phyloP scores from a whole-genome alignment of 23 tunicate species.

The Diplosoma virens region DNA sequence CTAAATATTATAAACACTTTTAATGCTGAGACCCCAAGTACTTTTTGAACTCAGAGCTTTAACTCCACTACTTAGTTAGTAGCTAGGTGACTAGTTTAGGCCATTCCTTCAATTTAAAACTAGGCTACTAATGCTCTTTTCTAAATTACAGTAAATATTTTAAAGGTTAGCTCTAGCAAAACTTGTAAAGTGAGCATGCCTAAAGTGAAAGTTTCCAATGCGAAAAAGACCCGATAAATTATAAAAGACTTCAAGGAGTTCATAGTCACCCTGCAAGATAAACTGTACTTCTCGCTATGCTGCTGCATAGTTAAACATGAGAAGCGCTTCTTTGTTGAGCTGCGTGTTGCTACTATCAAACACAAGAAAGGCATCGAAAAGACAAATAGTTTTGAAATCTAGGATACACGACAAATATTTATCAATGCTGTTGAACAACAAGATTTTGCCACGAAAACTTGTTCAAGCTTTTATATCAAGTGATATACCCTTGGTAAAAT shows the following conservation, averaged over 20 bases:
- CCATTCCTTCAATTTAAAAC: neutral
- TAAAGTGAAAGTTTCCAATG: constrained; percentile 25
- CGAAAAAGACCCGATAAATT: constrained; percentile 4
- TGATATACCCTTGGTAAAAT: constrained; percentile 26
- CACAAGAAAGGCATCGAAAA: constrained; percentile 25
- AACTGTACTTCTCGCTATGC: constrained; percentile 20
- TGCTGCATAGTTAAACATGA: constrained; percentile 26
- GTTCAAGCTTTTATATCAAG: constrained; percentile 35
- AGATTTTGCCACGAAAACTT: constrained; percentile 21
- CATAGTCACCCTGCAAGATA: neutral
- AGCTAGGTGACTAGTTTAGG: neutral
- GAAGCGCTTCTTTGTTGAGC: constrained; percentile 34
- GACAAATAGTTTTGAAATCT: neutral
- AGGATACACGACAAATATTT: constrained; percentile 2
- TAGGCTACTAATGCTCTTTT: neutral
- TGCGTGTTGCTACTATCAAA: constrained; percentile 24
- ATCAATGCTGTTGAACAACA: neutral
- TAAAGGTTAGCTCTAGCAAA: neutral
- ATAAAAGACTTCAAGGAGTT: constrained; percentile 17
- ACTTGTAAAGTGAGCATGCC: constrained; percentile 7
- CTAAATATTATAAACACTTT: too few species aligned
- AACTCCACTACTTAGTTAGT: neutral
- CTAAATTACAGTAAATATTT: neutral
- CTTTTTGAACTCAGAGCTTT: constrained; percentile 4
- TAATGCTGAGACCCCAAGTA: neutral